These are phyloP conservation scores for Stegastes partitus DNA, from an alignment of 2,113 vertebrate genomes.

Conservation along the genomic window DNA sequence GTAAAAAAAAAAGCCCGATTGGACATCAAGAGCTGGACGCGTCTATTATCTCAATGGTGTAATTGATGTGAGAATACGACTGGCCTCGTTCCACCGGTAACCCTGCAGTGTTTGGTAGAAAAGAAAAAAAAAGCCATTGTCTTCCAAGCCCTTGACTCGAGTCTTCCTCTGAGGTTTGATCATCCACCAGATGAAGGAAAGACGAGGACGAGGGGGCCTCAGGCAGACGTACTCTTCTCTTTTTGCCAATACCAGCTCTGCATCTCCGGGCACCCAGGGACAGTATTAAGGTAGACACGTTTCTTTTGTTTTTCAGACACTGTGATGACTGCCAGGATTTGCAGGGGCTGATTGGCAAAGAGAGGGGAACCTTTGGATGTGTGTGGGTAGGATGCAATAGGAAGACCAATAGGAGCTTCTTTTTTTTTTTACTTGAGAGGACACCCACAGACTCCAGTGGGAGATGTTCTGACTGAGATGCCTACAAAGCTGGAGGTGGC, in stretches of 20 bases:
- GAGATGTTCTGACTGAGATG: constrained; percentile 67
- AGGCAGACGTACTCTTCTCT: constrained; percentile 43
- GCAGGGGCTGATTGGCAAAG: constrained; percentile 53
- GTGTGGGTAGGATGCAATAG: constrained; percentile 62
- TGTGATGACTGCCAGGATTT: constrained; percentile 65
- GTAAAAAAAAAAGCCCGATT: constrained; percentile 11
- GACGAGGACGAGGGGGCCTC: constrained; percentile 30
- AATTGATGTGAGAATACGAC: constrained; percentile 65
- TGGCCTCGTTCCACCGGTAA: constrained; percentile 58
- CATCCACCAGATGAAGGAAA: constrained; percentile 60
- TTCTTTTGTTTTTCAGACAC: constrained; percentile 68
- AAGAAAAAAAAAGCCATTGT: constrained; percentile 38
- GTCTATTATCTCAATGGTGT: constrained; percentile 57
- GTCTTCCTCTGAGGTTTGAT: constrained; percentile 74
- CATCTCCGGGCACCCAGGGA: constrained; percentile 64
- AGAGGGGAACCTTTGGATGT: constrained; percentile 60
- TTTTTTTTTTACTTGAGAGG: constrained; percentile 61
- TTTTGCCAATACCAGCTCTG: constrained; percentile 55
- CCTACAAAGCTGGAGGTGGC: constrained; percentile 66
- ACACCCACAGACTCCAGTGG: constrained; percentile 73
- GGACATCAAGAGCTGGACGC: constrained; percentile 45
- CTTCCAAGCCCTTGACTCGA: constrained; percentile 63
- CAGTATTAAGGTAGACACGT: constrained; percentile 65
- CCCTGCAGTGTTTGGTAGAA: constrained; percentile 67
- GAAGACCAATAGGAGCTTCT: constrained; percentile 62